Conservation (phyloP, 2,797 vertebrate genomes). For the Malacoraja senta region DNA sequence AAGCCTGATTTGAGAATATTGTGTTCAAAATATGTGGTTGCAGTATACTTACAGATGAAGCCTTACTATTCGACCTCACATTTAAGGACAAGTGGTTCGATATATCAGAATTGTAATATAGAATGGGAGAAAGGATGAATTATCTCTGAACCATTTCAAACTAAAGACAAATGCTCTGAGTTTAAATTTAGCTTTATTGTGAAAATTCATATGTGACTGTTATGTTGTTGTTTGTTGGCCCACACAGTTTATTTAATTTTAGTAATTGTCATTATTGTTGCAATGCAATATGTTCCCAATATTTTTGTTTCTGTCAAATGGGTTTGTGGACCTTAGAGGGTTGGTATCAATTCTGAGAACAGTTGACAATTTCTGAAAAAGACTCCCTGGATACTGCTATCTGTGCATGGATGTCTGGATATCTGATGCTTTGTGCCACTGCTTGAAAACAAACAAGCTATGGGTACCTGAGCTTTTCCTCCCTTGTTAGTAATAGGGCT, state of each 20-base stretch:
- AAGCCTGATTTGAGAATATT: background rate
- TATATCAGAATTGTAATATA: background rate
- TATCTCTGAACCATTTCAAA: background rate
- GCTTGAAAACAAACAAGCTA: constrained; percentile 6
- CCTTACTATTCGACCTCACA: background rate
- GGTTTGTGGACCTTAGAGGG: background rate
- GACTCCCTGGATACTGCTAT: background rate
- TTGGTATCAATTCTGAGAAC: background rate
- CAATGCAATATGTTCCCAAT: background rate
- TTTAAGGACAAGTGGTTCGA: too few species aligned
- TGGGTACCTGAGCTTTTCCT: background rate
- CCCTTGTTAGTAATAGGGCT: background rate
- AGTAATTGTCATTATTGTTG: background rate
- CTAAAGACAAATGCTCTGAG: background rate
- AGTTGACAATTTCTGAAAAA: constrained; percentile 29
- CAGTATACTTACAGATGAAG: background rate
- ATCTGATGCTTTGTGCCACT: constrained; percentile 8
- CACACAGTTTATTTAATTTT: background rate
- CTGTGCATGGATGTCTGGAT: constrained; percentile 18
- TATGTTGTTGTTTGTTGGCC: background rate
- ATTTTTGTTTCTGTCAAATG: background rate
- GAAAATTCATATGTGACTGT: background rate
- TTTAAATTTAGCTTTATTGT: background rate
- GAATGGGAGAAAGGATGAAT: background rate
- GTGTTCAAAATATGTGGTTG: background rate